Base-by-base conservation (phyloP, 2,797 vertebrate genomes). In the Coregonus suidteri region DNA sequence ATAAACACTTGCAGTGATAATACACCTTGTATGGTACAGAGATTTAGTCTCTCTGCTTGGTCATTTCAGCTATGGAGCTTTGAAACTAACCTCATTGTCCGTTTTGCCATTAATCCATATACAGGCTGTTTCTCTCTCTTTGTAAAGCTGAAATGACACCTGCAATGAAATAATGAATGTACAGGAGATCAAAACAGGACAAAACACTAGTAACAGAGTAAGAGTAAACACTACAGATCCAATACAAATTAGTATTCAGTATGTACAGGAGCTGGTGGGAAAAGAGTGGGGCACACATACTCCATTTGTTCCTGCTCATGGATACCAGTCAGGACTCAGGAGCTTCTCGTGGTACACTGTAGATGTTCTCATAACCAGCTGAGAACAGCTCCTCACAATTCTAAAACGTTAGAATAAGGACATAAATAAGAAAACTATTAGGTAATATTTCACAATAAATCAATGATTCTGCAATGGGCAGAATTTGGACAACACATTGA, bases 121-220 rank as follows among this genome's bases (percentile, higher is more conserved):
- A 18, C 14, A 68, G 66, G 15, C 31, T 18, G 14, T 35, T 68
- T 68, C 31, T 68, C 34, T 35, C 34, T 18, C 66, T 34, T 35
- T 68, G 66, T 35, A 68, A 35, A 35, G 66, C 66, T 35, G n/a
- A n/a, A n/a, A n/a, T n/a, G 66, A 68, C 66, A 68, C 66, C 66
- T 68, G 66, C 66, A 68, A 37, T 68, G 4, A 68, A 34, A 68
- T 35, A 37, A 11, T 6, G 20, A 11, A 64, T 64, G 59, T 13
- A 25, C 41, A 47, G 41, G 41, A 47, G 41, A 47, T 47, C 41
- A 47, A 47, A 34, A 34, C 31, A 34, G 31, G 31, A 34, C 31
- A 34, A 34, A 47, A 47, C 41, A 13, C 41, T 13, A 47, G 6
- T 62, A 64, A 64, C 20, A 64, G 9, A 62, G 2, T 7, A 9